Conservation (phyloP, 2,888 invertebrate species). For the Deilephila porcellus region DNA sequence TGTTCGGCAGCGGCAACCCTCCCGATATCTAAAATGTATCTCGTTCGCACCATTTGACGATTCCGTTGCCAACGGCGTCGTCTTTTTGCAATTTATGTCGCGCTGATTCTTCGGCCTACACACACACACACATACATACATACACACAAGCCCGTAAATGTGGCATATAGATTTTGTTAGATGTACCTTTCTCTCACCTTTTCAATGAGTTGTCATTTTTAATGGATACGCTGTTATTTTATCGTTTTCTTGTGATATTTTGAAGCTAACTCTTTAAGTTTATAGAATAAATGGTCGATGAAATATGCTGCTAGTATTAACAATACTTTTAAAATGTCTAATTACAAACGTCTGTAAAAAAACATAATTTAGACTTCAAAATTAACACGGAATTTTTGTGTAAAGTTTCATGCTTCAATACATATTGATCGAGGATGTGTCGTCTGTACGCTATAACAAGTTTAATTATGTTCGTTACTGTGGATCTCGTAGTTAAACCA, state of each 20-base stretch:
- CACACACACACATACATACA: slow-evolving; percentile 15
- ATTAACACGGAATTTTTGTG: too few relatives aligned
- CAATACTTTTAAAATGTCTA: too few relatives aligned
- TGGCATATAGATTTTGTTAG: background rate
- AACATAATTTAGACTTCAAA: too few relatives aligned
- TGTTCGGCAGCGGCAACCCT: slow-evolving; percentile 48
- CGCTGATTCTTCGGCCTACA: slow-evolving; percentile 58
- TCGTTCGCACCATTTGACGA: slow-evolving; percentile 79
- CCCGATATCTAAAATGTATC: slow-evolving; percentile 72
- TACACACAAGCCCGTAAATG: background rate
- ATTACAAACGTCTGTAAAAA: too few relatives aligned
- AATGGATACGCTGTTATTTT: background rate
- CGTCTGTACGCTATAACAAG: too few relatives aligned
- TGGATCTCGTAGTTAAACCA: too few relatives aligned
- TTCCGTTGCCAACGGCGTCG: slow-evolving; percentile 64
- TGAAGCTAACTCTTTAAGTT: too few relatives aligned
- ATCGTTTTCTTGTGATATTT: background rate
- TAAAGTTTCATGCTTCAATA: too few relatives aligned
- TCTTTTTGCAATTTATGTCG: slow-evolving; percentile 73
- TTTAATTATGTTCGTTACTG: too few relatives aligned
- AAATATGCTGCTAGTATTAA: too few relatives aligned
- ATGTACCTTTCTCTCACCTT: background rate
- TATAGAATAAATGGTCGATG: too few relatives aligned
- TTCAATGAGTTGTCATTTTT: background rate
- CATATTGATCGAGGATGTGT: too few relatives aligned